A percentile compares a stretch with the other conserved stretches of the same genome.
Conservation (phyloP, 1,140 invertebrate species). For the Archivesica marissinica region DNA sequence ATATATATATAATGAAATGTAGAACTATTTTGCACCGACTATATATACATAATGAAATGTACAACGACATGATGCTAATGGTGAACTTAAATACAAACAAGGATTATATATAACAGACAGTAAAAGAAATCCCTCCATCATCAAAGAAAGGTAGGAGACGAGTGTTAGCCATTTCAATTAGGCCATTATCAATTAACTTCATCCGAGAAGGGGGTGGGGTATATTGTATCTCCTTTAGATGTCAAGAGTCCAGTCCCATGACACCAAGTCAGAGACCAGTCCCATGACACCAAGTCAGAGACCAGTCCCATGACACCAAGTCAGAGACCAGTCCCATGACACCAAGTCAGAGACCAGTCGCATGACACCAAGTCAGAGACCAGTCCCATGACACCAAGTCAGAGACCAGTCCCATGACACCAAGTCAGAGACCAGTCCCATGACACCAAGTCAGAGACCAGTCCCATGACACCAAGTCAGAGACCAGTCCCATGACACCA, state of each 20-base stretch:
- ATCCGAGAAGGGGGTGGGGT: neutral
- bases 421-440: no score
- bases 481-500: no score
- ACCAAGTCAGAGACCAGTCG: no score
- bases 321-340: no score
- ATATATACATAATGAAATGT: neutral
- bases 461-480: no score
- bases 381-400: no score
- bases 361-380: no score
- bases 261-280: no score
- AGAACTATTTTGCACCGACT: neutral
- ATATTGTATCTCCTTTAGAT: neutral
- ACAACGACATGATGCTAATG: neutral
- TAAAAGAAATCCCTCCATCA: neutral
- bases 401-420: no score
- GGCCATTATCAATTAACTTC: neutral
- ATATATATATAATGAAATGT: neutral
- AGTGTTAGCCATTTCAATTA: neutral
- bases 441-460: no score
- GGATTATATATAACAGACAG: slow-evolving; percentile 14
- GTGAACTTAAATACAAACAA: slow-evolving; percentile 9
- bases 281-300: no score
- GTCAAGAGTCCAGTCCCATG: neutral
- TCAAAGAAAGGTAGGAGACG: neutral
- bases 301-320: no score